Percentiles rank a stretch among this genome's conserved stretches.
Evolutionary conservation across 2,113 vertebrate genomes (phyloP).

Genomic region (Rhombomys opimus): DNA sequence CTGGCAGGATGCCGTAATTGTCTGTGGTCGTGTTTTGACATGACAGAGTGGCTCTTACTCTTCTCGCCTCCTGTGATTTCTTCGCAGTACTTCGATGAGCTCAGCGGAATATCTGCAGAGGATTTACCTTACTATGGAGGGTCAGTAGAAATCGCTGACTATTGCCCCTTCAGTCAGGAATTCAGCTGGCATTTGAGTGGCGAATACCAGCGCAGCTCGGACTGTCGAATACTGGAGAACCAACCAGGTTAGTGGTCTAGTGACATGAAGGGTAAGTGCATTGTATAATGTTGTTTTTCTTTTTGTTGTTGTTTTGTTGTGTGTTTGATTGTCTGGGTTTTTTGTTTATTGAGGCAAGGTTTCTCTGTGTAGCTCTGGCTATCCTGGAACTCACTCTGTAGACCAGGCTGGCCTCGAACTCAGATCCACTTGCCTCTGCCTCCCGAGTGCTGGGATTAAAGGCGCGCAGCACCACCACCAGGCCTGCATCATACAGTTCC

Average conservation of each 20-base stretch:
- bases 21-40: neutral
- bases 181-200: slow-evolving; percentile 98
- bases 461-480: neutral
- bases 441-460: neutral
- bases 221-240: slow-evolving; percentile 94
- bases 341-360: neutral
- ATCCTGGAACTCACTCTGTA: neutral
- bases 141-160: slow-evolving; percentile 98
- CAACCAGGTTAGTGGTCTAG: slow-evolving; percentile 91
- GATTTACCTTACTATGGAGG: slow-evolving; percentile 95
- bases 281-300: neutral
- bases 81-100: slow-evolving; percentile 94
- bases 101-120: slow-evolving; percentile 89
- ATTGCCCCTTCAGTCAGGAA: slow-evolving; percentile 98
- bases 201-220: slow-evolving; percentile 96
- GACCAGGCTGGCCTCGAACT: neutral
- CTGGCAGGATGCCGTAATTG: neutral
- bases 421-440: neutral
- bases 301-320: neutral
- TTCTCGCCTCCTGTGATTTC: slow-evolving; percentile 49
- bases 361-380: neutral
- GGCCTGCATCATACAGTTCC: neutral
- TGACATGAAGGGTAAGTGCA: neutral
- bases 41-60: neutral
- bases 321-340: too few relatives aligned